A percentile compares a stretch with the other conserved stretches of the same genome.
phyloP scores from a whole-genome alignment of 2,797 vertebrate species.

The Crocodylus rhombifer region DNA sequence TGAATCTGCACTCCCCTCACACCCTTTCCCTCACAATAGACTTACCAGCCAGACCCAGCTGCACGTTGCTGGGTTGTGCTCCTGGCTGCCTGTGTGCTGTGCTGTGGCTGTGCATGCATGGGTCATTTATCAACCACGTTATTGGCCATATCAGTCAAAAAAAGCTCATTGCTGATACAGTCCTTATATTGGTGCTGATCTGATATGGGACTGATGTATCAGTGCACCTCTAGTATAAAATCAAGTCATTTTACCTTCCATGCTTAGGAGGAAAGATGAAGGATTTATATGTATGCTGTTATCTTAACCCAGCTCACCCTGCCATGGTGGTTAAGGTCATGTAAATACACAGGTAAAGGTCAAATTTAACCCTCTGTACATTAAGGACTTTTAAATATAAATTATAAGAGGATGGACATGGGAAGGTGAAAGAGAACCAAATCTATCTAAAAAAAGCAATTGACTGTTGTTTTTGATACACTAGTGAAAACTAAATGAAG shows the following conservation, averaged over 20 bases:
- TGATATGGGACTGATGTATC: too few relatives aligned
- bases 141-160: too few relatives aligned
- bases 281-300: neutral
- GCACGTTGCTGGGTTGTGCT: too few relatives aligned
- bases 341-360: neutral
- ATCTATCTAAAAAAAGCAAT: neutral
- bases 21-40: too few relatives aligned
- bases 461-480: neutral
- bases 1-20: too few relatives aligned
- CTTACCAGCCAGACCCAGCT: too few relatives aligned
- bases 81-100: too few relatives aligned
- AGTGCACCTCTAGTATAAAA: too few relatives aligned
- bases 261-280: neutral
- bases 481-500: neutral
- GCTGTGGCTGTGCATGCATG: too few relatives aligned
- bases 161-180: too few relatives aligned
- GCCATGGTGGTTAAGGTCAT: neutral
- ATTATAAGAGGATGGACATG: neutral
- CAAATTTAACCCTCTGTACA: neutral
- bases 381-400: neutral
- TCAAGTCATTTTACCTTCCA: neutral
- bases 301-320: neutral
- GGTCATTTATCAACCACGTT: too few relatives aligned
- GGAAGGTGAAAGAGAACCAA: neutral
- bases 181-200: too few relatives aligned